Conservation (phyloP, 2,113 vertebrate species). For the Asarcornis scutulata region DNA sequence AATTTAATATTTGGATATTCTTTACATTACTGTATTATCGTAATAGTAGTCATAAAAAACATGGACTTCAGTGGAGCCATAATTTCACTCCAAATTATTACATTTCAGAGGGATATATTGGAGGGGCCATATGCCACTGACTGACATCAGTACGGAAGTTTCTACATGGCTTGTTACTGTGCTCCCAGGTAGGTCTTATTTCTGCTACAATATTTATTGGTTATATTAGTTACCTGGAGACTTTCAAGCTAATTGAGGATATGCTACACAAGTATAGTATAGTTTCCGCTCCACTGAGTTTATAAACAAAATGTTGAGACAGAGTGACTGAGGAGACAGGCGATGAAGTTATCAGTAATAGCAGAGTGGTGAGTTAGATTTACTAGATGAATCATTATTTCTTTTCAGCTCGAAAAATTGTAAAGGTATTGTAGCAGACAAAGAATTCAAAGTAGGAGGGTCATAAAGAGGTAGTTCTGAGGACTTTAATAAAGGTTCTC, state of each 20-base stretch:
- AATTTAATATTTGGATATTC: not conserved
- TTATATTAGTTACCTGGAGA: not conserved
- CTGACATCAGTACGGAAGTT: not conserved
- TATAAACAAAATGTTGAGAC: not conserved
- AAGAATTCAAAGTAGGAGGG: not conserved
- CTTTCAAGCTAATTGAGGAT: not conserved
- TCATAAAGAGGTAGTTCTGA: not conserved
- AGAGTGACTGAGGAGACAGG: not conserved
- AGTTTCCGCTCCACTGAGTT: not conserved
- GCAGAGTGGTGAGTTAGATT: not conserved
- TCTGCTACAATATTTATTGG: not conserved
- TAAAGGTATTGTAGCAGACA: not conserved
- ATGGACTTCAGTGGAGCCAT: not conserved
- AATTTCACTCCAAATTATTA: not conserved
- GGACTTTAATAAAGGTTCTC: not conserved
- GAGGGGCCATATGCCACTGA: not conserved
- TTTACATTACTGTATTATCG: not conserved
- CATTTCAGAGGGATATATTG: not conserved
- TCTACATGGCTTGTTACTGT: not conserved
- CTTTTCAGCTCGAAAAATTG: not conserved
- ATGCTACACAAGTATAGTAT: not conserved
- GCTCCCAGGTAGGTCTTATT: not conserved
- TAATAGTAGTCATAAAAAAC: not conserved
- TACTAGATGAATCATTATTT: not conserved
- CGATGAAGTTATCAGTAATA: not conserved